Base-by-base conservation (phyloP, 2,113 vertebrate species). In the Scophthalmus maximus region DNA sequence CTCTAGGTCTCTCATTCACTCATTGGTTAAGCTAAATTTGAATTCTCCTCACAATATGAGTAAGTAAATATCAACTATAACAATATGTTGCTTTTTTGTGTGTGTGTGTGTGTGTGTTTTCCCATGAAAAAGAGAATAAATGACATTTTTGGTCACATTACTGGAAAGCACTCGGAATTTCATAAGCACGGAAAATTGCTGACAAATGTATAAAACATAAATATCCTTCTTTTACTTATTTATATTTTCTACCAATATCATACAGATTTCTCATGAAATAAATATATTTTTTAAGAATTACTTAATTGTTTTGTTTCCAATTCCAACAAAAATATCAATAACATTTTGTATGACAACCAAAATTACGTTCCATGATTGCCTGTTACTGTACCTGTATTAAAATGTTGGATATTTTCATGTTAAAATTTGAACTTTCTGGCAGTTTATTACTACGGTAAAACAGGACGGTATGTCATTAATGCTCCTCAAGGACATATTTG, bases 361-460 rank as follows among this genome's bases (percentile, higher is more conserved):
- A n/a, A 27, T 27, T 10, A 36, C 2, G 5, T 7, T 44, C 42
- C 42, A 8, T 8, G 42, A 44, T n/a, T n/a, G 42, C 42, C 42
- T 44, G 5, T 12, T 34, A 34, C 2, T 44, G 42, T 7, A n/a
- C 42, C 18, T 44, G 10, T 3, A 18, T 6, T 61, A n/a, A 56
- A 61, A 36, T 20, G 17, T 18, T 40, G 57, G 38, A 29, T 30
- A 40, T 73, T 69, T 73, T 18, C 26, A 10, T 44, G 25, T 25
- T 64, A 49, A 69, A 79, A 78, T 29, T 8, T 26, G 50, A 15
- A 36, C 42, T 26, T 68, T 64, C 56, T 74, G 64, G 68, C 59
- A 40, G 11, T 11, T 4, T 50, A 14, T 49, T 65, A 36, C 8
- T 20, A 12, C 1, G 6, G 46, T 10, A 42, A 40, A 66, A 57